Conservation (phyloP, 2,113 vertebrate species). For the Pogona vitticeps region DNA sequence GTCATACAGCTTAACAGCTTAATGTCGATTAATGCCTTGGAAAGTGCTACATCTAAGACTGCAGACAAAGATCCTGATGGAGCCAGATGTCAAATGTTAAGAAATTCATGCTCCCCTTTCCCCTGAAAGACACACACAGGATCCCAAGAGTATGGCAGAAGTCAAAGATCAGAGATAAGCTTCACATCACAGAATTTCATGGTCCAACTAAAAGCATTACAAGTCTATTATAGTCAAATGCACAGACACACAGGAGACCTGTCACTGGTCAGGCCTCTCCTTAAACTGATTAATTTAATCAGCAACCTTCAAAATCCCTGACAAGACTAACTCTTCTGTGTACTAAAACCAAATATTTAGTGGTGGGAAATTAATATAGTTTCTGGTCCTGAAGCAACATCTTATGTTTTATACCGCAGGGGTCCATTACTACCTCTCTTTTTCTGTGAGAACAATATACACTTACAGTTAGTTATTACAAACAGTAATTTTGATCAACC, state of each 20-base stretch:
- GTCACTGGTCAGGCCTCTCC: slow-evolving; percentile 47
- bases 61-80: slow-evolving; percentile 24
- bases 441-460: slow-evolving; percentile 13
- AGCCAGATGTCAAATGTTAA: slow-evolving; percentile 55
- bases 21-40: slow-evolving; percentile 40
- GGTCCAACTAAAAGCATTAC: slow-evolving; percentile 57
- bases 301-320: slow-evolving; percentile 66
- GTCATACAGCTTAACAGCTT: slow-evolving; percentile 43
- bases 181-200: slow-evolving; percentile 59
- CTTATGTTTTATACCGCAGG: slow-evolving; percentile 56
- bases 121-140: slow-evolving; percentile 42
- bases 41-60: slow-evolving; percentile 15
- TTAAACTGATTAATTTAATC: slow-evolving; percentile 60
- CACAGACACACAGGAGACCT: slow-evolving; percentile 44
- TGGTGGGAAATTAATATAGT: slow-evolving; percentile 58
- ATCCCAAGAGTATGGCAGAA: slow-evolving; percentile 50
- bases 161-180: slow-evolving; percentile 64
- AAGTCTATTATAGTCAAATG: slow-evolving; percentile 60
- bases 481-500: neutral
- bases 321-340: slow-evolving; percentile 65
- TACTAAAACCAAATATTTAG: slow-evolving; percentile 56
- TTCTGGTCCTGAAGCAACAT: slow-evolving; percentile 62
- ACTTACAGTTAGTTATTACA: neutral
- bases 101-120: slow-evolving; percentile 57
- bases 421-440: slow-evolving; percentile 20